phyloP scores from a whole-genome alignment of 2,113 vertebrate genomes.

The Cacatua alba region DNA sequence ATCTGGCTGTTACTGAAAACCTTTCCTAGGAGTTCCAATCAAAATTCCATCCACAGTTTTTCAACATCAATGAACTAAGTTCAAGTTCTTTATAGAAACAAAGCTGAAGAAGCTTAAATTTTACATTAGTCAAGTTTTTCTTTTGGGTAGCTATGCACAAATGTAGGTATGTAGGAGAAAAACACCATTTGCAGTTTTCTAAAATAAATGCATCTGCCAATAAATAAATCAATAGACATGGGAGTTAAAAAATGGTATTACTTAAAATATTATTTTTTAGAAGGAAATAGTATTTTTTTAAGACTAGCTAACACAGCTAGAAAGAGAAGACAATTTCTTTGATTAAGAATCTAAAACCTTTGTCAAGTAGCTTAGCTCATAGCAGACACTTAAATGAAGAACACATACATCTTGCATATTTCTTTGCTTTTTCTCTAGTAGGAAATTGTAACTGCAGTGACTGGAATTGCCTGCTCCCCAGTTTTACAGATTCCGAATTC shows the following conservation, averaged over 20 bases:
- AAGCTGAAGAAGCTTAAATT: not conserved
- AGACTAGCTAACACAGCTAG: not conserved
- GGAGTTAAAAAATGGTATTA: not conserved
- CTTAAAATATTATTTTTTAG: not conserved
- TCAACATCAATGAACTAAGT: not conserved
- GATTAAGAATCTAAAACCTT: not conserved
- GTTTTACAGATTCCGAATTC: not conserved
- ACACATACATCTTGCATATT: not conserved
- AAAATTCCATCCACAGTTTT: not conserved
- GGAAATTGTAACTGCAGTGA: not conserved
- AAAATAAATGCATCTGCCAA: not conserved
- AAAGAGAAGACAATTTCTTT: not conserved
- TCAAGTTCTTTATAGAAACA: not conserved
- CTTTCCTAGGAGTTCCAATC: not conserved
- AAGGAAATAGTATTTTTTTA: not conserved
- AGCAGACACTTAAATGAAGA: not conserved
- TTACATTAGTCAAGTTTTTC: not conserved
- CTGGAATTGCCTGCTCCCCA: not conserved
- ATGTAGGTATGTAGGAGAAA: not conserved
- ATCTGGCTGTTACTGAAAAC: accelerated
- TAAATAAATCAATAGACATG: not conserved
- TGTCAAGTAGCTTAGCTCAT: not conserved
- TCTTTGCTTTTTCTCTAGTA: not conserved
- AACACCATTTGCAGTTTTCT: not conserved
- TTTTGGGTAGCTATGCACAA: not conserved